phyloP scores from a whole-genome alignment of 2,888 invertebrate species.

The Nymphalis c-album region DNA sequence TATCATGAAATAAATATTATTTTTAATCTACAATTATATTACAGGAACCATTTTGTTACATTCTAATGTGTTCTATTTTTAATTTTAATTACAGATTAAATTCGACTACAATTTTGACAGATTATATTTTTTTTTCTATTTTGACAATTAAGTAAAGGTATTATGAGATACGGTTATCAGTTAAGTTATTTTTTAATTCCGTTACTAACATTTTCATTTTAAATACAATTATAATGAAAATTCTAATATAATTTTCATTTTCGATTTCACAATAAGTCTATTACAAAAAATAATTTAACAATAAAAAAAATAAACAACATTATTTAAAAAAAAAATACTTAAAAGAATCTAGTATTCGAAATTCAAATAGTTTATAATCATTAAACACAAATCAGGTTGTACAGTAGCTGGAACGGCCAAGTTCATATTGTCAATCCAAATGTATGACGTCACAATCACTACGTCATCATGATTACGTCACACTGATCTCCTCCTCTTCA shows the following conservation, averaged over 20 bases:
- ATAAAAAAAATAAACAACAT: too few relatives aligned
- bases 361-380: neutral
- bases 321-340: too few relatives aligned
- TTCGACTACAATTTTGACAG: neutral
- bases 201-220: too few relatives aligned
- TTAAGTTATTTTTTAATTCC: too few relatives aligned
- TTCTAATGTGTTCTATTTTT: neutral
- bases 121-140: neutral
- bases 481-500: constrained; percentile 44
- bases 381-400: neutral
- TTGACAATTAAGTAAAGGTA: neutral
- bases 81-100: neutral
- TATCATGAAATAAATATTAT: constrained; percentile 4
- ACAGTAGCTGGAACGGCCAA: neutral
- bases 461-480: constrained; percentile 6
- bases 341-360: neutral
- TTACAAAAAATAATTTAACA: too few relatives aligned
- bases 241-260: too few relatives aligned
- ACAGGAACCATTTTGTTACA: constrained; percentile 20
- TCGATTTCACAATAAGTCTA: too few relatives aligned
- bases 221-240: too few relatives aligned
- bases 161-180: too few relatives aligned
- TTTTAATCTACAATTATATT: constrained; percentile 12
- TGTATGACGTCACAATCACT: too few relatives aligned
- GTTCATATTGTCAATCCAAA: neutral